Percentiles rank a stretch among this genome's conserved stretches.
Conservation (phyloP, 2,113 vertebrate species). For the Hassar affinis region DNA sequence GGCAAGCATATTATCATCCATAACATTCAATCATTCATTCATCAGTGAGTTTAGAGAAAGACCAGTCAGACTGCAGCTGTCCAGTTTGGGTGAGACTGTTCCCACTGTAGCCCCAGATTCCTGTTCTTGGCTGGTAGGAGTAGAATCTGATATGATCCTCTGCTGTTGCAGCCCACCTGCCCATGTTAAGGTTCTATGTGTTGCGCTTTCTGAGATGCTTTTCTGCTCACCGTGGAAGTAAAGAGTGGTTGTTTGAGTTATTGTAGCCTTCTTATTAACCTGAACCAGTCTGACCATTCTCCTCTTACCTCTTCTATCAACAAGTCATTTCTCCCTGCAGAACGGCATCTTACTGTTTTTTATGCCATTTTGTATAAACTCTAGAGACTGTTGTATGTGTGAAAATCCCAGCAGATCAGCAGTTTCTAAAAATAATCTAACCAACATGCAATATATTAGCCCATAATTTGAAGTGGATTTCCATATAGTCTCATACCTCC, state of each 20-base stretch:
- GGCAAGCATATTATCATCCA: background rate
- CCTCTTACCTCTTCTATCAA: background rate
- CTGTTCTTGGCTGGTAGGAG: too few relatives aligned
- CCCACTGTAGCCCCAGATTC: background rate
- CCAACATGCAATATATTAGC: background rate
- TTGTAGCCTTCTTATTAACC: background rate
- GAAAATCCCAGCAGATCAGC: background rate
- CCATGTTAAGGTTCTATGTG: background rate
- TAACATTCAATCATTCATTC: background rate
- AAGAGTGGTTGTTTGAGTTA: background rate
- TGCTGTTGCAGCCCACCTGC: too few relatives aligned
- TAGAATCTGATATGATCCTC: too few relatives aligned
- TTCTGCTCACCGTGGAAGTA: background rate
- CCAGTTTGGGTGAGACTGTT: background rate
- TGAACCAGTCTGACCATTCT: background rate
- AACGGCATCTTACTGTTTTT: background rate
- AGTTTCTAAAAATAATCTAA: background rate
- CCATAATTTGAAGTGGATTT: background rate
- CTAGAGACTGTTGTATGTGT: background rate
- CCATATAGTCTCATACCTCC: background rate
- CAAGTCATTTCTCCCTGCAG: background rate
- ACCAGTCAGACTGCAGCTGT: background rate
- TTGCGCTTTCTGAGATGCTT: too few relatives aligned
- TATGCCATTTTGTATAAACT: background rate
- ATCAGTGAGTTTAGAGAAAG: background rate